Percentiles rank a stretch among this genome's conserved stretches.
These are phyloP conservation scores for Drosophila simulans DNA, from an alignment of 1,140 invertebrate species.

Conservation along the genomic window DNA sequence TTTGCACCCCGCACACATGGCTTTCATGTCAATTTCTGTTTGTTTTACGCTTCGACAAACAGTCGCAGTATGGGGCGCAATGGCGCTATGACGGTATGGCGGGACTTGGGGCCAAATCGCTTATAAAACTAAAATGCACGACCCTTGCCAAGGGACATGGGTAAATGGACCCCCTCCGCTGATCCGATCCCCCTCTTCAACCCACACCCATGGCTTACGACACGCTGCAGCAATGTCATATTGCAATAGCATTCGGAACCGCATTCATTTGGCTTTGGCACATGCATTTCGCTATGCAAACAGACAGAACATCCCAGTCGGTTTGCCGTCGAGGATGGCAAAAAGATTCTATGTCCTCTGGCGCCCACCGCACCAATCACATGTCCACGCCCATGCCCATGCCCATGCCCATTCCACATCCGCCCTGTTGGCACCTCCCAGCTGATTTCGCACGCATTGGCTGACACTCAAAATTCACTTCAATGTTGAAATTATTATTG, in stretches of 20 bases:
- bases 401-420: neutral
- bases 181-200: neutral
- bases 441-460: conserved; percentile 62
- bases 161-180: neutral
- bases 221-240: conserved; percentile 66
- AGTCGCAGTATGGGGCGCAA: conserved; percentile 31
- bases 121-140: conserved; percentile 72
- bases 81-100: neutral
- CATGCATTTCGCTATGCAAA: conserved; percentile 57
- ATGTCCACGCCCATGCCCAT: too few species aligned
- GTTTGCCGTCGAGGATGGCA: neutral
- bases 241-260: conserved; percentile 67
- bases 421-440: conserved; percentile 24
- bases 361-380: too few species aligned
- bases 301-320: conserved; percentile 9
- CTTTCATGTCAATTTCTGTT: conserved; percentile 74
- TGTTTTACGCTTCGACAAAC: conserved; percentile 70
- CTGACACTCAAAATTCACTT: conserved; percentile 69
- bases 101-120: conserved; percentile 47
- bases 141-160: conserved; percentile 12
- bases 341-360: conserved; percentile 38
- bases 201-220: conserved; percentile 16
- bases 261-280: conserved; percentile 65
- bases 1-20: conserved; percentile 11
- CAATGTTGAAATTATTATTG: conserved; percentile 77